A percentile compares a stretch with the other conserved stretches of the same genome.
Conservation (phyloP, 2,888 invertebrate species). For the Selenia dentaria region DNA sequence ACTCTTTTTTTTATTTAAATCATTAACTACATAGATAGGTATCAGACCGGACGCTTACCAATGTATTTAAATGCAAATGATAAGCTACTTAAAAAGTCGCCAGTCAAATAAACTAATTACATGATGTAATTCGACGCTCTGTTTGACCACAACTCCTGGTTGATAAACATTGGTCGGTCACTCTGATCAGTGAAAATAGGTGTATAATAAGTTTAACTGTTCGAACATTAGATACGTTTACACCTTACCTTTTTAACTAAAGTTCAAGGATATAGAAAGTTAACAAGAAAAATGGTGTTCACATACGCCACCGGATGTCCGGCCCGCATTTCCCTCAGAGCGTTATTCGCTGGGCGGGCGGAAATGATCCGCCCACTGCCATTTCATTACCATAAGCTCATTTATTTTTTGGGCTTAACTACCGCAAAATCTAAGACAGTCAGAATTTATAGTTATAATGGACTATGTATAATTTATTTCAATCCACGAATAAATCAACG, state of each 20-base stretch:
- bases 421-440: constrained; percentile 8
- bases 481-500: too few species aligned
- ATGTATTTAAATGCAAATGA: too few species aligned
- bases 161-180: too few species aligned
- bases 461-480: constrained; percentile 9
- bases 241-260: too few species aligned
- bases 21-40: not conserved
- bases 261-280: constrained; percentile 54
- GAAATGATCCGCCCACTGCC: constrained; percentile 36
- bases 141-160: too few species aligned
- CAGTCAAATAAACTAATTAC: not conserved
- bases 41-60: constrained; percentile 4
- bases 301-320: constrained; percentile 64
- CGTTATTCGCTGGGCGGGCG: constrained; percentile 45
- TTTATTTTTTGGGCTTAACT: constrained; percentile 32
- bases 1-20: constrained; percentile 4
- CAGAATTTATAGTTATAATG: constrained; percentile 12
- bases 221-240: too few species aligned
- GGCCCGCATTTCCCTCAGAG: constrained; percentile 57
- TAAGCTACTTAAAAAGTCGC: too few species aligned
- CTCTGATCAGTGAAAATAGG: too few species aligned
- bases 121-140: not conserved
- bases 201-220: too few species aligned
- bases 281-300: constrained; percentile 38
- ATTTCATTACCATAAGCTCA: constrained; percentile 46